These are phyloP conservation scores for Rhysida immarginata DNA, from an alignment of 1,140 invertebrate genomes.

Conservation along the genomic window DNA sequence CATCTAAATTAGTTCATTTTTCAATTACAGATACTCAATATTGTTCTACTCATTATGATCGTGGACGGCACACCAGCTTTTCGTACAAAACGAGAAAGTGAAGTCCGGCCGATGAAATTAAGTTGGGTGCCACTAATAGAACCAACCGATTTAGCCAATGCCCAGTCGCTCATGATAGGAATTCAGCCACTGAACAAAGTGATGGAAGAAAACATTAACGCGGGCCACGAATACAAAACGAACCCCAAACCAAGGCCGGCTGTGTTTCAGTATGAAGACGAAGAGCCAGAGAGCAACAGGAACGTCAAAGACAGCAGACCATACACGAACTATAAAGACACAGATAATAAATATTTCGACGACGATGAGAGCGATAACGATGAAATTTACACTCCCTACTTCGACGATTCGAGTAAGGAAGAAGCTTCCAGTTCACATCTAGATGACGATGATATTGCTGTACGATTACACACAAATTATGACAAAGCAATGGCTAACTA, in stretches of 20 bases:
- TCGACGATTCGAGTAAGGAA: not conserved
- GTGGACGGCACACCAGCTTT: too few relatives aligned
- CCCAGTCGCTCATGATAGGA: not conserved
- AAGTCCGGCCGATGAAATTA: too few relatives aligned
- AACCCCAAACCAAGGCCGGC: too few relatives aligned
- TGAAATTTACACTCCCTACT: too few relatives aligned
- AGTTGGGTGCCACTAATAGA: not conserved
- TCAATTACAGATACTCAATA: too few relatives aligned
- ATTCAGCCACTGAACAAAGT: not conserved
- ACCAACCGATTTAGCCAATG: not conserved
- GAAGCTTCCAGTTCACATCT: not conserved
- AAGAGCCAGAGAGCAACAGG: not conserved
- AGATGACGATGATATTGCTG: not conserved
- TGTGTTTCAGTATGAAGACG: too few relatives aligned
- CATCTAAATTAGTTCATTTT: too few relatives aligned
- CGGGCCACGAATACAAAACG: too few relatives aligned
- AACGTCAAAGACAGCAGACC: not conserved
- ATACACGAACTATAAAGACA: not conserved
- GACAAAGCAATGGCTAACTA: not conserved
- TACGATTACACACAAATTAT: not conserved
- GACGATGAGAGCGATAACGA: not conserved
- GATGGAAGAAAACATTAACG: too few relatives aligned
- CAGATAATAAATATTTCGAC: not conserved
- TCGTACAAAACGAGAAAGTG: too few relatives aligned
- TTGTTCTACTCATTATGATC: too few relatives aligned